These are phyloP conservation scores for Notothenia coriiceps DNA, from an alignment of 2,113 vertebrate species.

Conservation along the genomic window DNA sequence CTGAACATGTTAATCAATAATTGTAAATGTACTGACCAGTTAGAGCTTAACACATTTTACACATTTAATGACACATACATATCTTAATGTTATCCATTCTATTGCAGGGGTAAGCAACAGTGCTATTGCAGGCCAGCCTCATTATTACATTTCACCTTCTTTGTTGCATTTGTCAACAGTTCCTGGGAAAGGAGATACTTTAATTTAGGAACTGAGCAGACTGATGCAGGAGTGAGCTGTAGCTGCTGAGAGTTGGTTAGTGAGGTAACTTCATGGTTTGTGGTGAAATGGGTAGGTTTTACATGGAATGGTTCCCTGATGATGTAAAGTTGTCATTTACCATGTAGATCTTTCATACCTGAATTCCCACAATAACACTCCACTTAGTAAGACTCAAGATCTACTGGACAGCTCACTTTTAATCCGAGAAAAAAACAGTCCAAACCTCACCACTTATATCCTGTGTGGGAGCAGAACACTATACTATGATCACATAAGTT, in stretches of 20 bases:
- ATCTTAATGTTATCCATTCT: neutral
- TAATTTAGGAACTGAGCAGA: neutral
- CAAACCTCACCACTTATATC: slow-evolving; percentile 8
- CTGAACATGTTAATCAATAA: neutral
- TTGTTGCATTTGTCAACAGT: neutral
- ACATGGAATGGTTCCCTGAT: neutral
- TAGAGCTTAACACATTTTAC: neutral
- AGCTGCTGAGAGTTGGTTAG: neutral
- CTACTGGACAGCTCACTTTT: neutral
- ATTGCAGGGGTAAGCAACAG: neutral
- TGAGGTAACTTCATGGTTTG: neutral
- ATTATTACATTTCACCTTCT: neutral
- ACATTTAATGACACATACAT: neutral
- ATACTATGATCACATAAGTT: neutral
- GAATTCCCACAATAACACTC: neutral
- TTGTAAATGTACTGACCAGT: neutral
- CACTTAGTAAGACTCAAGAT: neutral
- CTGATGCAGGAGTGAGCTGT: neutral
- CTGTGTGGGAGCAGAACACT: neutral
- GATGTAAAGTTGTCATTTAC: neutral
- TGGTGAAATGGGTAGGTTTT: neutral
- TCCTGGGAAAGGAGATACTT: neutral
- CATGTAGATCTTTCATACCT: neutral
- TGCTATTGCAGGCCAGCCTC: neutral
- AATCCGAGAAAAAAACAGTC: neutral